Conservation (phyloP, 2,113 vertebrate genomes). For the Hippotragus niger region DNA sequence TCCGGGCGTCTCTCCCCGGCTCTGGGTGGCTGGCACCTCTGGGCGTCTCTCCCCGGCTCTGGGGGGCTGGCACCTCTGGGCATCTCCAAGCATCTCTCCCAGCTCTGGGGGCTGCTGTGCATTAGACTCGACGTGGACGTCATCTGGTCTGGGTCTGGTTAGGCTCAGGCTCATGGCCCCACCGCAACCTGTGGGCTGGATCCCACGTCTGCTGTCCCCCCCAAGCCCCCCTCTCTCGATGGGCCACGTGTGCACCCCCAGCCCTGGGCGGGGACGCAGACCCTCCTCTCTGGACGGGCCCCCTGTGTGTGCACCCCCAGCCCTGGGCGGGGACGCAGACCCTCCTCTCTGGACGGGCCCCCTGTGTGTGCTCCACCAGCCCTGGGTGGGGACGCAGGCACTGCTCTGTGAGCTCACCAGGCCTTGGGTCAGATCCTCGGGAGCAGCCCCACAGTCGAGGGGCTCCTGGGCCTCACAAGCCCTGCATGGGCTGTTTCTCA, state of each 20-base stretch:
- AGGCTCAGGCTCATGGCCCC: rapidly evolving
- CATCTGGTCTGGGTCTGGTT: not conserved
- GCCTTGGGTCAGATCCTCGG: no score
- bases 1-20: no score
- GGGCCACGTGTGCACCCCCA: no score
- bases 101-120: no score
- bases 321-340: not conserved
- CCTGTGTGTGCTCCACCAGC: rapidly evolving
- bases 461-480: not conserved
- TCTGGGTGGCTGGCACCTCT: no score
- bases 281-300: not conserved
- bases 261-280: rapidly evolving
- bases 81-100: no score
- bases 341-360: no score
- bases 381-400: rapidly evolving
- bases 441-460: rapidly evolving
- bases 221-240: not conserved
- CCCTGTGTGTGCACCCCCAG: no score
- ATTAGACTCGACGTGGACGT: not conserved
- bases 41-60: no score
- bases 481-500: no score
- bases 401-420: no score
- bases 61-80: no score
- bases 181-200: rapidly evolving
- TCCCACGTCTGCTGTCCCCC: not conserved